A percentile compares a stretch with the other conserved stretches of the same genome.
These are phyloP conservation scores for Procambarus clarkii DNA, from an alignment of 1,140 invertebrate species.

Conservation along the genomic window DNA sequence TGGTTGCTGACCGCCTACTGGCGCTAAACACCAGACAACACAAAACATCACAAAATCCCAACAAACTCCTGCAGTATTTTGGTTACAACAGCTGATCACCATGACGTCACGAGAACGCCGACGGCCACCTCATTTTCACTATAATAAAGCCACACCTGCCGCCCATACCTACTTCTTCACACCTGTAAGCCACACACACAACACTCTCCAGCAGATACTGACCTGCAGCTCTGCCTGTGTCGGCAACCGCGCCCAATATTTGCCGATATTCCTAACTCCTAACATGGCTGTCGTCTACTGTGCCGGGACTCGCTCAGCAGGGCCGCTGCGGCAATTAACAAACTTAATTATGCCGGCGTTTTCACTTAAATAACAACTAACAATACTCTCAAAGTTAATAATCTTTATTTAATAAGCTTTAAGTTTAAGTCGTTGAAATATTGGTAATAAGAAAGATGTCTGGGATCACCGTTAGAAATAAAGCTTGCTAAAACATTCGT, in stretches of 20 bases:
- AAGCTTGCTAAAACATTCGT: no score
- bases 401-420: no score
- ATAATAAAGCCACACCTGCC: background rate
- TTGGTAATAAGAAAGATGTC: no score
- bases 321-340: no score
- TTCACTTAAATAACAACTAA: background rate
- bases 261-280: constrained; percentile 27
- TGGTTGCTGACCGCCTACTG: no score
- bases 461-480: no score
- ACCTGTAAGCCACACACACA: background rate
- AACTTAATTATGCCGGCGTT: no score
- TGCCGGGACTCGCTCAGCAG: background rate
- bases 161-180: background rate
- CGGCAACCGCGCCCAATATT: constrained; percentile 43
- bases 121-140: background rate
- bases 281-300: constrained; percentile 28
- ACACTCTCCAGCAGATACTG: background rate
- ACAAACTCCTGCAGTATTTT: background rate
- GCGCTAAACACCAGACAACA: no score
- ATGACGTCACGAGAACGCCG: constrained; percentile 4
- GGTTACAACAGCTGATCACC: constrained; percentile 11
- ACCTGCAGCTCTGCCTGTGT: constrained; percentile 25
- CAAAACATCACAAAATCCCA: no score
- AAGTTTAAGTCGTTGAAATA: no score
- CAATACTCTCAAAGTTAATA: no score